Percentiles rank a stretch among this genome's conserved stretches.
Evolutionary conservation across 2,888 invertebrate genomes (phyloP).

Genomic region (Coelopa pilipes): DNA sequence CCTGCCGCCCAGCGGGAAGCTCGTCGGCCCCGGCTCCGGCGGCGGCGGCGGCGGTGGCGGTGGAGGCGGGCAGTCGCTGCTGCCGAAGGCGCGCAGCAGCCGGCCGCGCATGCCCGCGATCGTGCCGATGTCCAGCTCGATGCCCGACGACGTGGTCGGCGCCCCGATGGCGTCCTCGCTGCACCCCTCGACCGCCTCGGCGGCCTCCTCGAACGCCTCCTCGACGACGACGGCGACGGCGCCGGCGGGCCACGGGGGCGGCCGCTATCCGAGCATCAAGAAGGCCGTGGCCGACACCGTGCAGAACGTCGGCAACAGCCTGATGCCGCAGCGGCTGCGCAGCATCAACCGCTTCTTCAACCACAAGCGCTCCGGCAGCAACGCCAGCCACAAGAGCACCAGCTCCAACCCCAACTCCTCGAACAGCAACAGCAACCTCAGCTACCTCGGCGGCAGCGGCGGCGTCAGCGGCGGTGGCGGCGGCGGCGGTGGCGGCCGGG

Average conservation of each 20-base stretch:
- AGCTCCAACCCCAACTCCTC: conserved; percentile 55
- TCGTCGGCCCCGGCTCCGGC: conserved; percentile 51
- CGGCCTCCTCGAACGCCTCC: conserved; percentile 61
- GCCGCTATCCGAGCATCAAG: conserved; percentile 53
- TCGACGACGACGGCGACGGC: conserved; percentile 44
- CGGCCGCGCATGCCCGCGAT: conserved; percentile 48
- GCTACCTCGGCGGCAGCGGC: conserved; percentile 36
- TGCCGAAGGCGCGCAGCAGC: conserved; percentile 48
- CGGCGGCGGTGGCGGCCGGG: conserved; percentile 32
- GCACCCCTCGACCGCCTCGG: conserved; percentile 58
- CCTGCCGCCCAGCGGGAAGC: conserved; percentile 33
- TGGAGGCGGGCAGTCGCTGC: conserved; percentile 56
- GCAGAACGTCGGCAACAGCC: conserved; percentile 52
- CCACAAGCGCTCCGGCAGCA: conserved; percentile 60
- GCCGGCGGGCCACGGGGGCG: no score
- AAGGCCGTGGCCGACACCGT: conserved; percentile 57
- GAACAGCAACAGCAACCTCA: conserved; percentile 58
- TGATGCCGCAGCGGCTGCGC: conserved; percentile 52
- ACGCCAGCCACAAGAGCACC: conserved; percentile 58
- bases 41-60: conserved; percentile 43
- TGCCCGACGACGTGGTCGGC: conserved; percentile 57
- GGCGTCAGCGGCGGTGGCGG: conserved; percentile 33
- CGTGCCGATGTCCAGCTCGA: conserved; percentile 57
- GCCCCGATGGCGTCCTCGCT: conserved; percentile 50
- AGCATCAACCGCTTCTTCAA: conserved; percentile 59